Base-by-base conservation (phyloP, 2,888 invertebrate genomes). In the Odontomyia ornata region DNA sequence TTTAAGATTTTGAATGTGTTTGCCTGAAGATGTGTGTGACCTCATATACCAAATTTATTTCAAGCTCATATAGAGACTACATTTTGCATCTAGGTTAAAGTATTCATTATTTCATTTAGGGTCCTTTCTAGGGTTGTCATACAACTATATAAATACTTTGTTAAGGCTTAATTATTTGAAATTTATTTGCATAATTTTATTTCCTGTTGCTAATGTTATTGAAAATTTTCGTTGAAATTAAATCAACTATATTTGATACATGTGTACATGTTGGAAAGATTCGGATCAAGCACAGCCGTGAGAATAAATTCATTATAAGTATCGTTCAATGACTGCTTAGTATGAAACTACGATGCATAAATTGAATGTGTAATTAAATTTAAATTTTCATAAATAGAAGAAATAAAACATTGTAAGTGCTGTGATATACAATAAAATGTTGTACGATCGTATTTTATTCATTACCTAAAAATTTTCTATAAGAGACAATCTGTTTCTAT, bases 381-480 rank as follows among this genome's bases (percentile, higher is more conserved):
- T 5, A 57, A 73, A 57, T 69, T 69, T 30, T 23, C 7, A 23
- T 69, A 47, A 72, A 43, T 56, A 46, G 52, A 28, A 27, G 56
- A 56, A 30, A 27, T 56, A 28, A 71, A 71, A 71, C 52, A 71
- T 52, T 52, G 13, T 56, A 57, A 72, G 73, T 57, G 73, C 73
- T 73, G 73, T 73, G 73, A 73, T 73, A 73, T 73, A 73, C 57
- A 73, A 73, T 73, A 73, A 73, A 69, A 46, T 36, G 43, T 65
- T 69, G 27, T 47, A 69, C 46, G 11, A 69, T 69, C 69, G 18
- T 72, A 21, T 9, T 43, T 43, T 43, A 9, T 7, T 13, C 43
- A 43, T 43, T 13, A 43, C 7, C 43, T 43, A 43, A 9, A 43
- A 43, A 43, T 43, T 43, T 13, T 9, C 13, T 43, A 13, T 43